Base-by-base conservation (phyloP, 2,113 vertebrate genomes). In the Eptatretus burgeri region DNA sequence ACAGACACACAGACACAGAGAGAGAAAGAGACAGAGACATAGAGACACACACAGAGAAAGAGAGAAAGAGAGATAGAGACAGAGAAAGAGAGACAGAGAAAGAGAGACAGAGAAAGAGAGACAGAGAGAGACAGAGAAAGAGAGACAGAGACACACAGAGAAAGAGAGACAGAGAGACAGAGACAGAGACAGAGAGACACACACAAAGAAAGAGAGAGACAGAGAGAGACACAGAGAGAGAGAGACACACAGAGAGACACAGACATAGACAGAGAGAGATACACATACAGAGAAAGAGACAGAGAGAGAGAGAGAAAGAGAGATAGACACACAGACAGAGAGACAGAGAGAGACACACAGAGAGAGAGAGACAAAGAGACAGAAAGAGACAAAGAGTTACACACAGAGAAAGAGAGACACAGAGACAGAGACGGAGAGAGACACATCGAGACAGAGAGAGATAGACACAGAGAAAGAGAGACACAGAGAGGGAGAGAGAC, bases 231-330 rank as follows among this genome's bases (percentile, higher is more conserved):
- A 10, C 52, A n/a, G n/a, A n/a, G n/a, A 53, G 10, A 53, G 10
- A 53, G 52, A 53, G 52, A 53, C 52, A 53, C 52, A 53, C 52
- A 53, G 10, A 53, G 52, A 53, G 52, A 53, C 52, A 53, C 52
- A 53, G 52, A 53, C 10, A 53, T 9, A 10, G 52, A 53, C n/a
- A n/a, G n/a, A n/a, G n/a, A n/a, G n/a, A n/a, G n/a, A n/a, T n/a
- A n/a, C n/a, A n/a, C n/a, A n/a, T n/a, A n/a, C n/a, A n/a, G n/a
- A n/a, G n/a, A n/a, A n/a, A n/a, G n/a, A n/a, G n/a, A n/a, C n/a
- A n/a, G n/a, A n/a, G n/a, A n/a, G n/a, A n/a, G n/a, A n/a, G n/a
- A n/a, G n/a, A n/a, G n/a, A n/a, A n/a, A n/a, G n/a, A n/a, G n/a
- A n/a, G n/a, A n/a, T n/a, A n/a, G n/a, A n/a, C n/a, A n/a, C n/a